A percentile compares a stretch with the other conserved stretches of the same genome.
phyloP scores from a whole-genome alignment of 2,888 invertebrate species.

The Eilema sororculum region DNA sequence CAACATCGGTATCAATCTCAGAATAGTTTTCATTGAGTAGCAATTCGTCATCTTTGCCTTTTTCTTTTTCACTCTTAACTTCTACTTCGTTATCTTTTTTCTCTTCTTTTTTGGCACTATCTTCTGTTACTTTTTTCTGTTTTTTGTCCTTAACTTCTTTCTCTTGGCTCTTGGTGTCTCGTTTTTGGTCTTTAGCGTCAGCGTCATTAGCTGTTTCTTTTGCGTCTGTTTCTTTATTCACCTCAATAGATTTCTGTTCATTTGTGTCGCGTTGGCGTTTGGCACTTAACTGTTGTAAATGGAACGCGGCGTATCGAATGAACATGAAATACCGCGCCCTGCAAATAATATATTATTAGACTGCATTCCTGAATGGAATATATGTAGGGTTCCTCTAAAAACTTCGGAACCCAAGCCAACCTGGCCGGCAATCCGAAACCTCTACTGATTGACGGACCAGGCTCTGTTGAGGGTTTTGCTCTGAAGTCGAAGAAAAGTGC shows the following conservation, averaged over 20 bases:
- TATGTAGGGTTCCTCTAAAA: neutral
- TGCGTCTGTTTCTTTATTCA: slow-evolving; percentile 72
- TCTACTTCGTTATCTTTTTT: slow-evolving; percentile 53
- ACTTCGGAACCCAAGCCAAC: no score
- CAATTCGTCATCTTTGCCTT: slow-evolving; percentile 71
- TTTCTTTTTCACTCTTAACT: slow-evolving; percentile 62
- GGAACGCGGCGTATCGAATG: slow-evolving; percentile 97
- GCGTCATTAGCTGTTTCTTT: slow-evolving; percentile 67
- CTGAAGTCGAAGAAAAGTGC: no score
- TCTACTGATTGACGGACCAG: no score
- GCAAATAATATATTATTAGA: slow-evolving; percentile 38
- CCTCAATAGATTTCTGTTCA: slow-evolving; percentile 78
- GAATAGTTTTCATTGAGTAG: slow-evolving; percentile 81
- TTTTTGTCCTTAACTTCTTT: slow-evolving; percentile 67
- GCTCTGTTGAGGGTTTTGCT: no score
- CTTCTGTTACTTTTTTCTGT: slow-evolving; percentile 65
- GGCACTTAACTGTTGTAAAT: slow-evolving; percentile 95
- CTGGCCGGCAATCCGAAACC: no score
- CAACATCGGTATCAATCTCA: slow-evolving; percentile 92
- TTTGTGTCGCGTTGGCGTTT: slow-evolving; percentile 86
- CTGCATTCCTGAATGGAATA: neutral
- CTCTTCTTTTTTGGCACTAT: slow-evolving; percentile 69
- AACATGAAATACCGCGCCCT: slow-evolving; percentile 96
- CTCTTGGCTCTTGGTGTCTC: slow-evolving; percentile 63
- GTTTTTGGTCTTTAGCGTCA: slow-evolving; percentile 58